Evolutionary conservation across 2,797 vertebrate species (phyloP), one percentile per base, ranked within the genome.

Genomic region (Gadopsis marmoratus): DNA sequence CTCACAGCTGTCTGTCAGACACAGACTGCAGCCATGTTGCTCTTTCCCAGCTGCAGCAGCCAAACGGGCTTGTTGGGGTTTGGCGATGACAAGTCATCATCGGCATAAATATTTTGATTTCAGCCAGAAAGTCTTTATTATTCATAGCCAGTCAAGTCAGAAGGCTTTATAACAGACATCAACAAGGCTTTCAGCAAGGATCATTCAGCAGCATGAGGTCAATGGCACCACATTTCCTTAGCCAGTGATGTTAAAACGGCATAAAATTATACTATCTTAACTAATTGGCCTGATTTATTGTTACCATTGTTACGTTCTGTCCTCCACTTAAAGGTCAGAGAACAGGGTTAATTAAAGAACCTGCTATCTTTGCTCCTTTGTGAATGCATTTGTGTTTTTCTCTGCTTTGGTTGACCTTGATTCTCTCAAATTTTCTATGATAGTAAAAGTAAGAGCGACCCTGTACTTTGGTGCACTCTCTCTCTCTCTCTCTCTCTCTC

Each of bases 1-100:
- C 81, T 71, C 78, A 79, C 84, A 86, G 81, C 84, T 89, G 86
- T 86, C 86, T 89, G 82, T 82, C 82, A 85, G 74, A 75, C 59
- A 12, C 58, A 21, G 48, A 79, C 79, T 50, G 69, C 14, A 1
- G 82, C 73, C 82, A 71, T 69, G 58, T 60, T 78, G 86, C 72
- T 87, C 54, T 71, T 75, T 84, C 53, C 72, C 83, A 78, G 82
- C 75, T 81, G 75, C 70, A 71, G 41, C 60, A 78, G 74, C 69
- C 65, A 60, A 76, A 80, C 54, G 39, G 50, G 50, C 74, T 71
- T 79, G 54, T 81, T 86, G 66, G 72, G 61, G 35, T 76, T 63
- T 33, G 29, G 2, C 14, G 21, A 26, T 68, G 59, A 77, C 74
- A 69, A 72, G 45, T 81, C 31, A 50, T 73, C 66, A 37, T 51